These are phyloP conservation scores for Lucilia cuprina DNA, from an alignment of 1,140 invertebrate genomes.

Conservation along the genomic window DNA sequence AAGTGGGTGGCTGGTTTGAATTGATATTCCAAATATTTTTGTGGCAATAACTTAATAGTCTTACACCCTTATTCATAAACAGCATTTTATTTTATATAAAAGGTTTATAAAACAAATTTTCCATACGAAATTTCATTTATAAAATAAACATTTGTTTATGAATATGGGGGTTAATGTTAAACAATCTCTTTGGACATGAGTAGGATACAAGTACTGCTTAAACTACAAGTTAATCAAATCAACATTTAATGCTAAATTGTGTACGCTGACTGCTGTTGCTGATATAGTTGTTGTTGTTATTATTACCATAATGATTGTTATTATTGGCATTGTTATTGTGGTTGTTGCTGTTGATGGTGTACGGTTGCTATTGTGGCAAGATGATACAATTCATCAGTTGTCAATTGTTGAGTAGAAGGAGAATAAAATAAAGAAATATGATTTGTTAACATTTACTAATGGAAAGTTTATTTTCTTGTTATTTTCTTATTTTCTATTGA, in stretches of 20 bases:
- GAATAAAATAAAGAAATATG: background rate
- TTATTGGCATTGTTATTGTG: background rate
- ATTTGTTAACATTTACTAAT: background rate
- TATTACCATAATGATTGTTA: background rate
- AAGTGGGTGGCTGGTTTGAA: too few relatives aligned
- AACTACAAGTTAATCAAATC: background rate
- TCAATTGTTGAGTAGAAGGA: background rate
- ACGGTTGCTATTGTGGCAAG: background rate
- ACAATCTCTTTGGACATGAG: too few relatives aligned
- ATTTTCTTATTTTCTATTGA: background rate
- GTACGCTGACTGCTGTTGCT: background rate
- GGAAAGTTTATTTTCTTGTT: background rate
- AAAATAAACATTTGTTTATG: too few relatives aligned
- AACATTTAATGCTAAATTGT: background rate
- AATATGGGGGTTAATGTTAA: too few relatives aligned
- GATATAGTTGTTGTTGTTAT: background rate
- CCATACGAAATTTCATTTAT: too few relatives aligned
- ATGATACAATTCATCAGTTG: background rate
- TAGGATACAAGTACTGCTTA: too few relatives aligned
- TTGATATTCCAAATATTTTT: too few relatives aligned
- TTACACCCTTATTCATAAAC: too few relatives aligned
- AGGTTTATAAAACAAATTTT: too few relatives aligned
- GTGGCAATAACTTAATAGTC: too few relatives aligned
- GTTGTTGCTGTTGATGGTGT: conserved; percentile 6
- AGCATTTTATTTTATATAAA: too few relatives aligned